Conservation (phyloP, 2,888 invertebrate species). For the Pocota personata region DNA sequence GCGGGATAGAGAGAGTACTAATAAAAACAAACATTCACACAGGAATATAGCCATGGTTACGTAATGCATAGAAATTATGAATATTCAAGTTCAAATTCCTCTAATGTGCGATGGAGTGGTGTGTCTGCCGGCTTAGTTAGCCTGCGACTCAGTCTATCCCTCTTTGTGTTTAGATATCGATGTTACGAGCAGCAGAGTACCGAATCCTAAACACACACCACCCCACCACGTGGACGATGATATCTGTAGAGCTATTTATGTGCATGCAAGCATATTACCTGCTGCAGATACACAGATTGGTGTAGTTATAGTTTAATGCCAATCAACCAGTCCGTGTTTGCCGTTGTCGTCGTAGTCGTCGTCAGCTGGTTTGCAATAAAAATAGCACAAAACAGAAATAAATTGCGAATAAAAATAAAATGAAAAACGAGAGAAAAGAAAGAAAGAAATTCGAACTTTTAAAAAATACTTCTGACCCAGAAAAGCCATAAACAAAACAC, state of each 20-base stretch:
- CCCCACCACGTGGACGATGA: constrained; percentile 30
- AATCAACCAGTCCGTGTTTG: constrained; percentile 41
- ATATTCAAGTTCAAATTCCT: constrained; percentile 70
- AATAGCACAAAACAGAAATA: constrained; percentile 43
- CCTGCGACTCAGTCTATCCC: background rate
- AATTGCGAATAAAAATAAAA: constrained; percentile 32
- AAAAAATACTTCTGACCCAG: constrained; percentile 58
- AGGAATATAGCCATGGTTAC: constrained; percentile 6
- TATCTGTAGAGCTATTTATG: background rate
- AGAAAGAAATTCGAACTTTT: constrained; percentile 6
- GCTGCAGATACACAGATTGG: constrained; percentile 40
- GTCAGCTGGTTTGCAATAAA: constrained; percentile 56
- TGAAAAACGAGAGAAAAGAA: background rate
- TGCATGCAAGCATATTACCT: constrained; percentile 39
- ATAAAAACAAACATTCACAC: constrained; percentile 37
- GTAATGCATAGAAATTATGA: constrained; percentile 62
- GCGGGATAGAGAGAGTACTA: background rate
- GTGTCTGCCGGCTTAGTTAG: constrained; percentile 33
- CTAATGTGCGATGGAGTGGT: constrained; percentile 25
- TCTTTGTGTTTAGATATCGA: constrained; percentile 27
- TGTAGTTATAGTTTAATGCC: constrained; percentile 21
- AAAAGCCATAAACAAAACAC: constrained; percentile 51
- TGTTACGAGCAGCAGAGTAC: background rate
- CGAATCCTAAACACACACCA: constrained; percentile 50
- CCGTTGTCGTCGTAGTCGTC: no score